These are phyloP conservation scores for Motacilla alba DNA, from an alignment of 2,113 vertebrate genomes.

Conservation along the genomic window DNA sequence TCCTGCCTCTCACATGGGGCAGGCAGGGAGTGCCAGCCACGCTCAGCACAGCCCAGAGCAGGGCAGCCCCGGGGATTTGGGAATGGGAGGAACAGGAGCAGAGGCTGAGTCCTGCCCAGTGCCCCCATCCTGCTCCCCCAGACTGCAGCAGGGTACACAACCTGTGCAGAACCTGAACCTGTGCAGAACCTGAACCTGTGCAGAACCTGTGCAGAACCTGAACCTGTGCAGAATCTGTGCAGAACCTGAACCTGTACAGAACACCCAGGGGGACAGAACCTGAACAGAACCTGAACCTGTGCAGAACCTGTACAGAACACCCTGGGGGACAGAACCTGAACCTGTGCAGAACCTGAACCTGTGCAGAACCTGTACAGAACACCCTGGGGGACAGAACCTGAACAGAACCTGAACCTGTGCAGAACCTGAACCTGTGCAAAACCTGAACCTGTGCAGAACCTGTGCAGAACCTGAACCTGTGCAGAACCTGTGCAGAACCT, in stretches of 20 bases:
- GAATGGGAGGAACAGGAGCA: rapidly evolving
- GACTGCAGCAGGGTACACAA: background rate
- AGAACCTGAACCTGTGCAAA: background rate
- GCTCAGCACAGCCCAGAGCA: background rate
- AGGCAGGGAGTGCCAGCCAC: background rate
- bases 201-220: too few relatives aligned
- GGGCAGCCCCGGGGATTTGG: background rate
- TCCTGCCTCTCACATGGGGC: background rate
- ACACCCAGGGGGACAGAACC: background rate
- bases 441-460: too few relatives aligned
- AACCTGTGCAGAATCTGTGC: too few relatives aligned
- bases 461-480: too few relatives aligned
- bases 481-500: too few relatives aligned
- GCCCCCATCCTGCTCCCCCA: background rate
- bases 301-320: too few relatives aligned
- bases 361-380: too few relatives aligned
- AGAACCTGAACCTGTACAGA: background rate
- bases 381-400: background rate
- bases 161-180: too few relatives aligned
- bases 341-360: too few relatives aligned
- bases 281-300: too few relatives aligned
- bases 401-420: background rate
- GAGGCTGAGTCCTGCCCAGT: background rate
- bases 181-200: background rate
- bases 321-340: background rate